Percentiles rank a stretch among this genome's conserved stretches.
These are phyloP conservation scores for Silurus meridionalis DNA, from an alignment of 2,113 vertebrate genomes.

Conservation along the genomic window DNA sequence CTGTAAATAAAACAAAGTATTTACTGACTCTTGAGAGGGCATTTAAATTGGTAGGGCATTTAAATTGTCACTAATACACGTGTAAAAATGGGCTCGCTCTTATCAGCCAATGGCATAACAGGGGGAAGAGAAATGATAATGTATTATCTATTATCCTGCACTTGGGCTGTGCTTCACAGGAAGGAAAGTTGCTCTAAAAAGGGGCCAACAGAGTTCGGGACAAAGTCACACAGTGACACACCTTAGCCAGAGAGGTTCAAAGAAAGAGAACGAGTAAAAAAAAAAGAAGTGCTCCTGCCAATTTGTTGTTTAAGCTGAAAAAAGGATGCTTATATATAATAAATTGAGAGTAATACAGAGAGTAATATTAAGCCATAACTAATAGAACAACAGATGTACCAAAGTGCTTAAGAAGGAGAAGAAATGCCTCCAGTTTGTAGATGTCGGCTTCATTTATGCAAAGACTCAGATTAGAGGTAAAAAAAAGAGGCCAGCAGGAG, in stretches of 20 bases:
- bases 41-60: conserved; percentile 55
- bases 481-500: conserved; percentile 1
- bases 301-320: neutral
- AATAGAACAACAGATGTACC: neutral
- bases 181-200: conserved; percentile 66
- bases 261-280: conserved; percentile 3
- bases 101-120: conserved; percentile 64
- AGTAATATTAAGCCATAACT: neutral
- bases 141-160: conserved; percentile 74
- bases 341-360: neutral
- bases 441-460: conserved; percentile 15
- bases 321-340: neutral
- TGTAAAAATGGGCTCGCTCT: conserved; percentile 48
- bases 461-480: conserved; percentile 10
- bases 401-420: neutral
- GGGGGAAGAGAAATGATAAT: conserved; percentile 58
- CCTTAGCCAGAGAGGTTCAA: conserved; percentile 25
- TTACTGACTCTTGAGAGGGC: neutral
- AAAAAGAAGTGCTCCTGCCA: neutral
- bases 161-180: conserved; percentile 57
- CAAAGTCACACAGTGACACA: conserved; percentile 40
- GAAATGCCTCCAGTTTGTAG: neutral
- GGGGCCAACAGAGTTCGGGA: conserved; percentile 47
- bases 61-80: conserved; percentile 60
- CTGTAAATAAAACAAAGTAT: neutral